These are phyloP conservation scores for Plectus sambesii DNA, from an alignment of 1,140 invertebrate genomes.

Conservation along the genomic window DNA sequence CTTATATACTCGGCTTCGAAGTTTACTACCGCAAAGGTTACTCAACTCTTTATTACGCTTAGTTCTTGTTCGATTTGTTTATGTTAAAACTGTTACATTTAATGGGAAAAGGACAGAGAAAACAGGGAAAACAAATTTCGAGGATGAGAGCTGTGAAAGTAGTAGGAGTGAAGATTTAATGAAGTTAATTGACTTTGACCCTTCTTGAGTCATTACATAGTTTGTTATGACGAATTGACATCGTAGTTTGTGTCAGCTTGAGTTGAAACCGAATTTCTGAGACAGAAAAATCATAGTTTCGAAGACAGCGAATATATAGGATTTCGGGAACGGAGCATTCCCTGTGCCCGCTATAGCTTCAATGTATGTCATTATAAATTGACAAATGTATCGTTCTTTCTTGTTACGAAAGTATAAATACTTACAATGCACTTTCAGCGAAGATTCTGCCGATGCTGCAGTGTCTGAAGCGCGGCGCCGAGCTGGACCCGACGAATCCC, in stretches of 20 bases:
- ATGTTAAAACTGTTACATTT: background rate
- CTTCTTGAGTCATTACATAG: too few species aligned
- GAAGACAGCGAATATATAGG: background rate
- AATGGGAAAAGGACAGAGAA: background rate
- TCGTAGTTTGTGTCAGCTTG: background rate
- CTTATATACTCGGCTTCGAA: slow-evolving; percentile 32
- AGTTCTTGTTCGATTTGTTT: background rate
- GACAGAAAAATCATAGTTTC: background rate
- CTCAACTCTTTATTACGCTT: background rate
- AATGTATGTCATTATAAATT: background rate
- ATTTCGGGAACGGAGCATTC: background rate
- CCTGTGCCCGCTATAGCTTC: too few species aligned
- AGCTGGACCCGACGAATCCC: slow-evolving; percentile 26
- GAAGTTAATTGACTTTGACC: too few species aligned
- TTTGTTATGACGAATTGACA: background rate
- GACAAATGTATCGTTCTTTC: background rate
- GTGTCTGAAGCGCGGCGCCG: slow-evolving; percentile 27
- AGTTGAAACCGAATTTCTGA: background rate
- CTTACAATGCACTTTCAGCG: background rate
- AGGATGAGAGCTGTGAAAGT: background rate
- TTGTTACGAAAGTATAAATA: background rate
- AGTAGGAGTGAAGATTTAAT: too few species aligned
- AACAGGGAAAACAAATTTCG: background rate
- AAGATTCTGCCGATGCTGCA: slow-evolving; percentile 36
- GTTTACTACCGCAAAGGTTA: slow-evolving; percentile 30